Conservation (phyloP, 2,888 invertebrate species). For the Harpalus rubripes region DNA sequence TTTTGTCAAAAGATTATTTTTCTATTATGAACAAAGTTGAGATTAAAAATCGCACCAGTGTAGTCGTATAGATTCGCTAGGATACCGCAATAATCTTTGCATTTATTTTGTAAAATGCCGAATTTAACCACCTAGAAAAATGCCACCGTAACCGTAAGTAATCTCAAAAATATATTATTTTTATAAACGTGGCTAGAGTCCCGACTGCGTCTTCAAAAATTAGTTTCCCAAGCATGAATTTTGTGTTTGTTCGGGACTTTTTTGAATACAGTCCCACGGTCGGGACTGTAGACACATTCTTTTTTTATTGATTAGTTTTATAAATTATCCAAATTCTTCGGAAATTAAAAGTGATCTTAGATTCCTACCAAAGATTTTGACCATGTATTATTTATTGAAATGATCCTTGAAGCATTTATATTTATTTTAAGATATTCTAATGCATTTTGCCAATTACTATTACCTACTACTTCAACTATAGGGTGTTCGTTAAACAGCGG, state of each 20-base stretch:
- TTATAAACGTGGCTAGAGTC: too few species aligned
- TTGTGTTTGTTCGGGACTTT: too few species aligned
- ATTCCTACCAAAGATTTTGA: constrained; percentile 65
- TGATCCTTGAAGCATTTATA: constrained; percentile 41
- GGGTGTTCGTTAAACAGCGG: too few species aligned
- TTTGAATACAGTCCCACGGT: too few species aligned
- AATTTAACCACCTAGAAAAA: constrained; percentile 21
- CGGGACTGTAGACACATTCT: too few species aligned
- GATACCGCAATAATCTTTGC: constrained; percentile 31
- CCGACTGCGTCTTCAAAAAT: too few species aligned
- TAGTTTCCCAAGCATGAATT: too few species aligned
- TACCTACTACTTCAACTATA: constrained; percentile 36
- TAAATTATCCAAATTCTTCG: constrained; percentile 25
- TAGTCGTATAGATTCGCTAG: constrained; percentile 1
- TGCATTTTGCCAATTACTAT: constrained; percentile 43
- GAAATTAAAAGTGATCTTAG: constrained; percentile 41
- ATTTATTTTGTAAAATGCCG: background rate
- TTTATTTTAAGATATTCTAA: constrained; percentile 25
- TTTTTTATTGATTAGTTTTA: constrained; percentile 4
- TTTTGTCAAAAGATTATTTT: constrained; percentile 43
- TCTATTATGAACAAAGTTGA: constrained; percentile 42
- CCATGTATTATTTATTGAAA: constrained; percentile 61
- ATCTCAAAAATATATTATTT: too few species aligned
- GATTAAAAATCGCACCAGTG: constrained; percentile 1
- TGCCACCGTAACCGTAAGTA: background rate